Conservation (phyloP, 2,888 invertebrate genomes). For the Drosophila siamana region DNA sequence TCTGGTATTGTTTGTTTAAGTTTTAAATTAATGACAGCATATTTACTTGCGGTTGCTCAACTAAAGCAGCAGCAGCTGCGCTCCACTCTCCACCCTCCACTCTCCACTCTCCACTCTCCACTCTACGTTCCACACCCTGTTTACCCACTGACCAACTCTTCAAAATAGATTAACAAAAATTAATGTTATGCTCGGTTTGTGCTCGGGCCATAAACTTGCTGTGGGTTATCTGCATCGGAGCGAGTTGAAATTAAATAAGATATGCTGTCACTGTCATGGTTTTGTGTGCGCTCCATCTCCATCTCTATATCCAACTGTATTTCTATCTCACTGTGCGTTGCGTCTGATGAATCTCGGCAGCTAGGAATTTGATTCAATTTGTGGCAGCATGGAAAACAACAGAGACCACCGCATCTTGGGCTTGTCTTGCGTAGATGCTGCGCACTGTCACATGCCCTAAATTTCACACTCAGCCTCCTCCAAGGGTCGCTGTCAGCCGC, state of each 20-base stretch:
- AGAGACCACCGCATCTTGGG: conserved; percentile 48
- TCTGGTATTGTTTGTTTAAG: conserved; percentile 66
- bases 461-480: neutral
- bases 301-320: conserved; percentile 23
- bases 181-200: conserved; percentile 68
- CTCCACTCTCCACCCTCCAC: neutral
- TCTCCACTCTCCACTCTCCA: too few relatives aligned
- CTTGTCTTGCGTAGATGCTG: conserved; percentile 35
- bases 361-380: conserved; percentile 75
- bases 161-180: conserved; percentile 80
- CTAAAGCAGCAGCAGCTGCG: conserved; percentile 33
- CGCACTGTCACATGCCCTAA: conserved; percentile 13
- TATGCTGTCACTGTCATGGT: conserved; percentile 70
- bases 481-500: conserved; percentile 25
- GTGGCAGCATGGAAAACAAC: conserved; percentile 33
- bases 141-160: conserved; percentile 65
- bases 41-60: conserved; percentile 73
- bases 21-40: conserved; percentile 79
- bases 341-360: conserved; percentile 56
- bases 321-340: conserved; percentile 12
- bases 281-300: conserved; percentile 15
- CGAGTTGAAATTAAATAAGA: conserved; percentile 74
- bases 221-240: conserved; percentile 43
- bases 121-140: neutral
- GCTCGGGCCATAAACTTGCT: conserved; percentile 30